Evolutionary conservation across 1,140 invertebrate species (phyloP).

Genomic region (Ceratina calcarata): DNA sequence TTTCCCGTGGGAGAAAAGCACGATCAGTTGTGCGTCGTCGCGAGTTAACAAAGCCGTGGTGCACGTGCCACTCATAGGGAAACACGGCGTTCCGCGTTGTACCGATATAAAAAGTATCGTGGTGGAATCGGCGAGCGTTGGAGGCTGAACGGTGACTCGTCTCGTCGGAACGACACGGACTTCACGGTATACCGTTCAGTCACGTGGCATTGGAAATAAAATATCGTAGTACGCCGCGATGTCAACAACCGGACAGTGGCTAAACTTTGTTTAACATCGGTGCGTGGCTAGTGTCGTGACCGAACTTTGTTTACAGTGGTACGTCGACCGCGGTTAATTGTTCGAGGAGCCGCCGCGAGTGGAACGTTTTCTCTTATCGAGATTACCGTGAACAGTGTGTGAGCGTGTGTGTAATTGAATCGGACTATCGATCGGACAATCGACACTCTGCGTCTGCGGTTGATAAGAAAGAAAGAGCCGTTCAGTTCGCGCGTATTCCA

Average conservation of each 20-base stretch:
- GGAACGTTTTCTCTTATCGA: too few species aligned
- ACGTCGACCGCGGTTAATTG: too few species aligned
- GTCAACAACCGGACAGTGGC: slow-evolving; percentile 34
- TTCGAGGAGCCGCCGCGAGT: too few species aligned
- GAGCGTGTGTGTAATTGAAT: background rate
- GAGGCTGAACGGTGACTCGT: slow-evolving; percentile 33
- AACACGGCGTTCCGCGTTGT: slow-evolving; percentile 6
- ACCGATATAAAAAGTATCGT: slow-evolving; percentile 1
- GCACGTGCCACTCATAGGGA: background rate
- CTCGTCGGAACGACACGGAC: slow-evolving; percentile 35
- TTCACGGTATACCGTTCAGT: slow-evolving; percentile 35
- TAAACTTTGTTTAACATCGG: slow-evolving; percentile 3
- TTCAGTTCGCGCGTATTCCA: slow-evolving; percentile 38
- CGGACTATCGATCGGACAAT: slow-evolving; percentile 7
- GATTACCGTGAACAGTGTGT: too few species aligned
- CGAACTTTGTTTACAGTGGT: slow-evolving; percentile 22
- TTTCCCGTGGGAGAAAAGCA: slow-evolving; percentile 13
- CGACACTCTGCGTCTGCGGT: background rate
- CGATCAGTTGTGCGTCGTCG: background rate
- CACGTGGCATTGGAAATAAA: slow-evolving; percentile 43
- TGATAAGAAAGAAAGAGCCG: background rate
- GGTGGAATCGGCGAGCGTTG: slow-evolving; percentile 8
- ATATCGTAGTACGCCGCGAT: slow-evolving; percentile 23
- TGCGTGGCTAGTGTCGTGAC: background rate
- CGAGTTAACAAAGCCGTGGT: background rate